A percentile compares a stretch with the other conserved stretches of the same genome.
These are phyloP conservation scores for Sebastes minor DNA, from an alignment of 2,797 vertebrate species.

Conservation along the genomic window DNA sequence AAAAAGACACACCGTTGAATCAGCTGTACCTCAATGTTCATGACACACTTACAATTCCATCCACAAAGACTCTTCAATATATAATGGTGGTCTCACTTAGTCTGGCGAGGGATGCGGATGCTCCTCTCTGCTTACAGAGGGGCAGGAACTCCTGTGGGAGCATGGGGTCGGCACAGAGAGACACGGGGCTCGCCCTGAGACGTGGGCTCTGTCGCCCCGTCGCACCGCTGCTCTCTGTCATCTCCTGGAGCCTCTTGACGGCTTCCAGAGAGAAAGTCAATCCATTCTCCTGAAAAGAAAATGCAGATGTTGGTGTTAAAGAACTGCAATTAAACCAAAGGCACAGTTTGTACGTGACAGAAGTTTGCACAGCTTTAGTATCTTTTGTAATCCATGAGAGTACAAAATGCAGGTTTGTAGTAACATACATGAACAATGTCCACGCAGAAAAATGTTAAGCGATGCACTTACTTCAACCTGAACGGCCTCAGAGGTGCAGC, in stretches of 20 bases:
- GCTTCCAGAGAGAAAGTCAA: constrained; percentile 79
- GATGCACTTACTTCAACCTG: constrained; percentile 77
- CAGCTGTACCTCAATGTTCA: background rate
- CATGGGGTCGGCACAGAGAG: constrained; percentile 75
- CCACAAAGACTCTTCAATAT: background rate
- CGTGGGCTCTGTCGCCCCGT: constrained; percentile 60
- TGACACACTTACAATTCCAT: background rate
- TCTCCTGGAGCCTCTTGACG: constrained; percentile 77
- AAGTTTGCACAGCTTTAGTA: background rate
- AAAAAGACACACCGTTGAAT: background rate
- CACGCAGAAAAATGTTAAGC: background rate
- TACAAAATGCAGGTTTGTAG: background rate
- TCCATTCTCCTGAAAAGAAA: constrained; percentile 76
- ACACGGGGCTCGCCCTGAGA: constrained; percentile 44
- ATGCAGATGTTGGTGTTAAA: background rate
- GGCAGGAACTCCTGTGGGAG: constrained; percentile 80
- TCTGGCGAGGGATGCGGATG: constrained; percentile 69
- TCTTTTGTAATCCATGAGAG: background rate
- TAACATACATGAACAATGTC: background rate
- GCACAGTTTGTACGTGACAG: too few species aligned
- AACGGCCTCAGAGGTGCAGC: constrained; percentile 73
- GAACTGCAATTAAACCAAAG: background rate
- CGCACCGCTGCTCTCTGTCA: constrained; percentile 38
- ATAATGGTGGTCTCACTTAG: constrained; percentile 68
- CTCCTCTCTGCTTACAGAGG: constrained; percentile 74